Percentiles rank a stretch among this genome's conserved stretches.
Conservation (phyloP, 2,113 vertebrate species). For the Ciconia maguari region DNA sequence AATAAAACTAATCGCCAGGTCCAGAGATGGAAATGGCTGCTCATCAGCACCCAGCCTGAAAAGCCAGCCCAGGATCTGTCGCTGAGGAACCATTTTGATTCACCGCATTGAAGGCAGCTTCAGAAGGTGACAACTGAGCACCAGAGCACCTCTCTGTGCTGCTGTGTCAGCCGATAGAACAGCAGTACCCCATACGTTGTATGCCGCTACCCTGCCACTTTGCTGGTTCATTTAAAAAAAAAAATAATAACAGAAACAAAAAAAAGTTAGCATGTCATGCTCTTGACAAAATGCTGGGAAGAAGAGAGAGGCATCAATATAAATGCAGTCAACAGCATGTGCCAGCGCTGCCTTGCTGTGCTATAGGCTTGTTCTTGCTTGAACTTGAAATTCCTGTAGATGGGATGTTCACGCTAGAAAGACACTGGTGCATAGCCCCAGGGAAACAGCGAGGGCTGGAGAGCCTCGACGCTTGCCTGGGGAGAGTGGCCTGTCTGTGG, state of each 20-base stretch:
- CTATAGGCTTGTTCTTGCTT: neutral
- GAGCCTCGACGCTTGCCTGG: rapidly evolving
- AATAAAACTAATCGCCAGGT: neutral
- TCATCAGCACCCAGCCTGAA: neutral
- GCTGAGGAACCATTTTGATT: neutral
- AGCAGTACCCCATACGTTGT: neutral
- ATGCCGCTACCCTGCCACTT: neutral
- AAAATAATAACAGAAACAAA: neutral
- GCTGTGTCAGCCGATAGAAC: neutral
- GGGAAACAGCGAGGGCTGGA: neutral
- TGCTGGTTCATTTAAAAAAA: neutral
- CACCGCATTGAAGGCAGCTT: neutral
- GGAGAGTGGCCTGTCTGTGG: neutral
- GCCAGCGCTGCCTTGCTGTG: neutral
- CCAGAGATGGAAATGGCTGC: neutral
- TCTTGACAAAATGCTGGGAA: neutral
- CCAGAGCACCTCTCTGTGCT: neutral
- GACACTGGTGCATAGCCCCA: neutral
- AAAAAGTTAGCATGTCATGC: neutral
- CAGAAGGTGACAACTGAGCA: neutral
- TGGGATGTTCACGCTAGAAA: neutral
- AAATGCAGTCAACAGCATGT: neutral
- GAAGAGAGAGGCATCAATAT: neutral
- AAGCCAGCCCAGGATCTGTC: neutral
- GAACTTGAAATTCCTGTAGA: neutral